Conservation (phyloP, 2,888 invertebrate species). For the Ptychoptera albimana region DNA sequence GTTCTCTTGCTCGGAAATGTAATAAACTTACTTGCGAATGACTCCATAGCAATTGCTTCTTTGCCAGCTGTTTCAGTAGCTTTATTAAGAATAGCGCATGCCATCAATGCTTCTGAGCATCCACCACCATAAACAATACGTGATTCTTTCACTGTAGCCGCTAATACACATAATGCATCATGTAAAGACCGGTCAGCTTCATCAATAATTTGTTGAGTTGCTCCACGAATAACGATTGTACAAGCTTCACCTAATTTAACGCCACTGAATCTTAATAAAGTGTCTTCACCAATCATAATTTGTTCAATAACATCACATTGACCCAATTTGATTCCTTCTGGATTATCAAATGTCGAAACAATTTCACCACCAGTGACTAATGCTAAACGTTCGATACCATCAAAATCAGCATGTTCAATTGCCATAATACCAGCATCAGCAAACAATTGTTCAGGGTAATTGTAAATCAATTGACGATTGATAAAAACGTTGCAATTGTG, state of each 20-base stretch:
- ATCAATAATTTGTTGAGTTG: slow-evolving; percentile 95
- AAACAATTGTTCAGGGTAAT: slow-evolving; percentile 98
- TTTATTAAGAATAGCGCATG: slow-evolving; percentile 69
- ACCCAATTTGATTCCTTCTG: slow-evolving; percentile 81
- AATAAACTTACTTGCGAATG: slow-evolving; percentile 61
- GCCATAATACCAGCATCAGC: slow-evolving; percentile 98
- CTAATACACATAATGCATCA: slow-evolving; percentile 92
- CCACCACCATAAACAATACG: slow-evolving; percentile 86
- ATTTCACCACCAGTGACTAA: slow-evolving; percentile 97
- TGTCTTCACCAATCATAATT: slow-evolving; percentile 97
- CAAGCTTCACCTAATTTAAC: slow-evolving; percentile 94
- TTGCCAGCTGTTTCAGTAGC: slow-evolving; percentile 88
- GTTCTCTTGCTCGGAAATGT: no score
- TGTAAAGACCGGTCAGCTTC: slow-evolving; percentile 97
- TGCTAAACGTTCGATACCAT: slow-evolving; percentile 94
- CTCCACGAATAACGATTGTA: slow-evolving; percentile 90
- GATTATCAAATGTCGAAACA: slow-evolving; percentile 93
- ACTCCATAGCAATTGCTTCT: slow-evolving; percentile 93
- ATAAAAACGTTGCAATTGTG: slow-evolving; percentile 97
- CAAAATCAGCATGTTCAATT: slow-evolving; percentile 99
- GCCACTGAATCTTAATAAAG: slow-evolving; percentile 84
- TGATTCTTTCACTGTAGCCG: slow-evolving; percentile 88
- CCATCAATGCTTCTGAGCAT: slow-evolving; percentile 94
- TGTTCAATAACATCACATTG: slow-evolving; percentile 92
- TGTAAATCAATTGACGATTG: slow-evolving; percentile 97